Evolutionary conservation across 2,888 invertebrate species (phyloP).

Genomic region (Notodonta dromedarius): DNA sequence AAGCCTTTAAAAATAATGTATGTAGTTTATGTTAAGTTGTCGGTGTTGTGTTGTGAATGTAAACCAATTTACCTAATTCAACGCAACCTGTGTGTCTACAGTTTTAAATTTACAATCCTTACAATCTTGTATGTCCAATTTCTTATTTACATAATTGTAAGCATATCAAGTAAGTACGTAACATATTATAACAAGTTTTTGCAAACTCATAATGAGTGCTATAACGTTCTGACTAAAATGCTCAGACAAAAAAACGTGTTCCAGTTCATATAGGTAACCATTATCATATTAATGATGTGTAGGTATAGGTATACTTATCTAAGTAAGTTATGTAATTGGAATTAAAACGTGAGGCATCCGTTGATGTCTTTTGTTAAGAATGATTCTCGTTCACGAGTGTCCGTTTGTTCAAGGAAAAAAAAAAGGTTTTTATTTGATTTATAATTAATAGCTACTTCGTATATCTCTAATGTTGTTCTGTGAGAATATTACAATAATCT

Average conservation of each 20-base stretch:
- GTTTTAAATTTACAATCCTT: background rate
- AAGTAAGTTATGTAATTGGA: slow-evolving; percentile 16
- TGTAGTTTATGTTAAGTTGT: no score
- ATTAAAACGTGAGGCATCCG: slow-evolving; percentile 30
- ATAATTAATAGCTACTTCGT: no score
- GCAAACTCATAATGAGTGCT: slow-evolving; percentile 8
- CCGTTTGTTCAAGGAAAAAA: slow-evolving; percentile 4
- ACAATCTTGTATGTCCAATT: background rate
- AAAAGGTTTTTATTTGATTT: slow-evolving; percentile 14
- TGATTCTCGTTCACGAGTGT: slow-evolving; percentile 23
- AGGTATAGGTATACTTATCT: background rate
- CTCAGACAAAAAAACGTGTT: slow-evolving; percentile 8
- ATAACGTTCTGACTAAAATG: slow-evolving; percentile 17
- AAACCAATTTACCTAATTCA: no score
- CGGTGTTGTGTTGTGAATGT: no score
- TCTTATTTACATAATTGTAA: slow-evolving; percentile 1
- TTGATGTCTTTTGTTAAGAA: slow-evolving; percentile 56
- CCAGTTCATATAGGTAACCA: slow-evolving; percentile 11
- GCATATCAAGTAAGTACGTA: background rate
- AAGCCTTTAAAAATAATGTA: no score
- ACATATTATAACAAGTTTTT: slow-evolving; percentile 11
- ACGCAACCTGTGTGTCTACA: no score
- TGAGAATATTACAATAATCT: no score
- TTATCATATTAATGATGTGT: slow-evolving; percentile 2
- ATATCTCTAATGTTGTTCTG: no score